Evolutionary conservation across 1,140 invertebrate genomes (phyloP).

Genomic region (Drosophila burlai): DNA sequence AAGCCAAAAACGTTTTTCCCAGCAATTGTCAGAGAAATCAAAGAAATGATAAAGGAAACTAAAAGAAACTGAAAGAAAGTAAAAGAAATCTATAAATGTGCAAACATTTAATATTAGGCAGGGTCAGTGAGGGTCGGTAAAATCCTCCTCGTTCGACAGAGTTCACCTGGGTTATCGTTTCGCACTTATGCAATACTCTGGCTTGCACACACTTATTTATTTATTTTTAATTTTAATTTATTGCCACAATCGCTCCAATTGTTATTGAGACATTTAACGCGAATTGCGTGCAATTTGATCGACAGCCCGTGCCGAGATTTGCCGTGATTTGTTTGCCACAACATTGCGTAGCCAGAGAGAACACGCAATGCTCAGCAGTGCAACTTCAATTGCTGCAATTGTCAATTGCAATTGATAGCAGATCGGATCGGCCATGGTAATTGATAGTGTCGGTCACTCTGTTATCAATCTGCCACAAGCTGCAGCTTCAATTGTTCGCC

Average conservation of each 20-base stretch:
- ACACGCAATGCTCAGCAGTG: slow-evolving; percentile 30
- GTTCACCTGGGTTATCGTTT: slow-evolving; percentile 46
- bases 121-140: slow-evolving; percentile 18
- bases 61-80: no score
- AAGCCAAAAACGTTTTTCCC: slow-evolving; percentile 29
- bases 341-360: slow-evolving; percentile 54
- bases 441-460: slow-evolving; percentile 41
- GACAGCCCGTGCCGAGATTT: slow-evolving; percentile 48
- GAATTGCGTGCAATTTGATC: slow-evolving; percentile 68
- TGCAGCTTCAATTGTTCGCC: slow-evolving; percentile 29
- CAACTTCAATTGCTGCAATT: slow-evolving; percentile 58
- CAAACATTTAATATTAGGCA: slow-evolving; percentile 33
- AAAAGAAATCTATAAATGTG: slow-evolving; percentile 19
- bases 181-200: slow-evolving; percentile 28
- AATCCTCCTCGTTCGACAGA: neutral
- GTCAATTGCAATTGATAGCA: slow-evolving; percentile 40
- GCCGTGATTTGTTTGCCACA: slow-evolving; percentile 70
- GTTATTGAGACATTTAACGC: slow-evolving; percentile 53
- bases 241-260: slow-evolving; percentile 35
- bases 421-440: slow-evolving; percentile 35
- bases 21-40: slow-evolving; percentile 22
- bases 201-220: slow-evolving; percentile 14
- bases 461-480: slow-evolving; percentile 33
- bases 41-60: neutral
- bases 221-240: slow-evolving; percentile 9